These are phyloP conservation scores for Gulo gulo DNA, from an alignment of 2,113 vertebrate genomes.

Conservation along the genomic window DNA sequence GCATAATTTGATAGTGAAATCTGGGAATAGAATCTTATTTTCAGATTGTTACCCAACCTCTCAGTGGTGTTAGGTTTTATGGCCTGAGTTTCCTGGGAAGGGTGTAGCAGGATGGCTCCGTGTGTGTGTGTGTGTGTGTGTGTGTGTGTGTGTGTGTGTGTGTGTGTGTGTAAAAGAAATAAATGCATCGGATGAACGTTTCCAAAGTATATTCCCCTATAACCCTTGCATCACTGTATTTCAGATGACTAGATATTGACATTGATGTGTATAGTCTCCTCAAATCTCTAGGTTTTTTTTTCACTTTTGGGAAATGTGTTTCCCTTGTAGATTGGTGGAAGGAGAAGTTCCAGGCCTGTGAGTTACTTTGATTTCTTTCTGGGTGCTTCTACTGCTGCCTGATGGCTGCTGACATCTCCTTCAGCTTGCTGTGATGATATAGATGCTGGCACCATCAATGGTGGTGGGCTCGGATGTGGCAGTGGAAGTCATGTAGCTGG, in stretches of 20 bases:
- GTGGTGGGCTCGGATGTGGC: background rate
- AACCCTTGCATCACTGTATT: background rate
- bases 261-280: fast-evolving
- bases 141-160: background rate
- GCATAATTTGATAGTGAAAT: background rate
- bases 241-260: background rate
- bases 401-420: background rate
- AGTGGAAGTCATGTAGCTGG: too few relatives aligned
- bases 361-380: background rate
- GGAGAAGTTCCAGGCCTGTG: slow-evolving; percentile 27
- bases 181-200: background rate
- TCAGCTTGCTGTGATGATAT: background rate
- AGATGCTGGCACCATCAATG: background rate
- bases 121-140: too few relatives aligned
- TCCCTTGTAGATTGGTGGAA: slow-evolving; percentile 25
- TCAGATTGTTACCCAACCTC: background rate
- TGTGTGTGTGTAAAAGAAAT: background rate
- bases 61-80: background rate
- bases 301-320: background rate
- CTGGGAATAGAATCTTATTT: background rate
- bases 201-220: background rate
- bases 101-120: too few relatives aligned
- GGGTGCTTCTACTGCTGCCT: background rate
- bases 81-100: background rate
- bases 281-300: background rate